Conservation (phyloP, 2,888 invertebrate species). For the Cerceris rybyensis region DNA sequence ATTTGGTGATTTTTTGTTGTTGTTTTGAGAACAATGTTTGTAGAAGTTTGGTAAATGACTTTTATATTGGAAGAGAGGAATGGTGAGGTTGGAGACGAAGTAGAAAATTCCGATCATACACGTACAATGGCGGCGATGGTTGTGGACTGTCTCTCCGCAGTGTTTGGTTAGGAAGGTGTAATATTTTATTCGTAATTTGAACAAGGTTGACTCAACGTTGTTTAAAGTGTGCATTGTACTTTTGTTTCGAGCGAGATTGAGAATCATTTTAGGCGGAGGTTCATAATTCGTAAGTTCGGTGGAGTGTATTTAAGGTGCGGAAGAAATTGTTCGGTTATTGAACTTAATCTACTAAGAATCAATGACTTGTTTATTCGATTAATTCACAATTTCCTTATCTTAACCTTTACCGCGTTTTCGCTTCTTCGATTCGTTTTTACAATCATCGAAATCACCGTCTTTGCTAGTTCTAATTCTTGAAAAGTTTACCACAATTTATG, state of each 20-base stretch:
- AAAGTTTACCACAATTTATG: too few species aligned
- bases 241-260: conserved; percentile 42
- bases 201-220: conserved; percentile 39
- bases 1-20: not conserved
- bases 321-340: not conserved
- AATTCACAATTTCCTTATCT: not conserved
- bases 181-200: conserved; percentile 36
- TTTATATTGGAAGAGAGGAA: too few species aligned
- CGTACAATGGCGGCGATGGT: conserved; percentile 42
- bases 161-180: conserved; percentile 8
- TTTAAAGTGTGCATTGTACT: conserved; percentile 19
- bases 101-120: conserved; percentile 46
- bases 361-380: not conserved
- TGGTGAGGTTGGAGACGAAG: conserved; percentile 33
- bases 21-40: too few species aligned
- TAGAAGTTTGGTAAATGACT: too few species aligned
- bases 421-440: not conserved
- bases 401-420: too few species aligned
- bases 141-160: conserved; percentile 24
- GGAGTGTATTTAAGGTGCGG: conserved; percentile 4
- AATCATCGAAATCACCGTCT: not conserved
- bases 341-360: not conserved
- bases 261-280: conserved; percentile 34
- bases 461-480: not conserved
- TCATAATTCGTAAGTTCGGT: conserved; percentile 30